A percentile compares a stretch with the other conserved stretches of the same genome.
These are phyloP conservation scores for Caloenas nicobarica DNA, from an alignment of 2,113 vertebrate species.

Conservation along the genomic window DNA sequence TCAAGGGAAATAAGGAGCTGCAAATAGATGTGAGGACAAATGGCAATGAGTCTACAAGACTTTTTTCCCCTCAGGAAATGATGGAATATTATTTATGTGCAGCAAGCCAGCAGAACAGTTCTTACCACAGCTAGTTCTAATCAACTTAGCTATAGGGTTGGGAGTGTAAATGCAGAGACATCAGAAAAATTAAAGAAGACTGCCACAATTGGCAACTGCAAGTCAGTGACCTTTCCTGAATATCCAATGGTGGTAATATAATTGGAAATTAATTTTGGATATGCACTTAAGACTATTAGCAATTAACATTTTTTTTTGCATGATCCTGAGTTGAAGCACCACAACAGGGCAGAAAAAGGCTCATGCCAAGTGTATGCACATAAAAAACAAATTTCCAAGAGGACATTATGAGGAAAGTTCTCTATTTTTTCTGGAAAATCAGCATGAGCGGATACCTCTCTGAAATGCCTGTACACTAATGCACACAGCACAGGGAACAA, in stretches of 20 bases:
- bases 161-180: background rate
- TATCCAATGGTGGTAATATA: background rate
- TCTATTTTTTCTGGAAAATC: background rate
- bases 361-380: background rate
- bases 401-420: background rate
- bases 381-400: background rate
- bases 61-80: background rate
- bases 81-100: constrained; percentile 22
- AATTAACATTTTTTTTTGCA: background rate
- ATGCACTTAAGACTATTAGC: background rate
- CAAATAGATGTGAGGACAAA: constrained; percentile 58
- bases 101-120: background rate
- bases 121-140: background rate
- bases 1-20: constrained; percentile 56
- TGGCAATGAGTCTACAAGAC: background rate
- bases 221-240: background rate
- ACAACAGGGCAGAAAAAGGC: background rate
- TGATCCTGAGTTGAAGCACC: background rate
- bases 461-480: background rate
- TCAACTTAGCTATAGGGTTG: background rate
- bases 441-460: background rate
- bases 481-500: background rate
- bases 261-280: background rate
- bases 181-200: background rate
- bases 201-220: background rate